A percentile compares a stretch with the other conserved stretches of the same genome.
Evolutionary conservation across 2,797 vertebrate genomes (phyloP).

Genomic region (Chelon auratus): DNA sequence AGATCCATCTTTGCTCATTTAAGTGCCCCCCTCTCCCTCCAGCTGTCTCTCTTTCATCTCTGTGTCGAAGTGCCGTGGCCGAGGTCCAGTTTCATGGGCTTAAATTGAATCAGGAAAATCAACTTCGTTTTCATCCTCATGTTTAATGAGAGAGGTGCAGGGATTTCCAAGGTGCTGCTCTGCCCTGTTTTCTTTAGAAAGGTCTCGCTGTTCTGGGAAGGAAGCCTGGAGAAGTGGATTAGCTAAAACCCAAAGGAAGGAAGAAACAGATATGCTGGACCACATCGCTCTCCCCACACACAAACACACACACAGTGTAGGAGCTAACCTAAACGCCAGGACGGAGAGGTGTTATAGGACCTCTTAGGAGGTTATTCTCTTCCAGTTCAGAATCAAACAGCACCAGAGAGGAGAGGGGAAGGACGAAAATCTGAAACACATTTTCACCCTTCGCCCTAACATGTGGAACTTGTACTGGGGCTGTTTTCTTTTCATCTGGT

Average conservation of each 20-base stretch:
- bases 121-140: constrained; percentile 76
- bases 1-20: constrained; percentile 43
- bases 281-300: constrained; percentile 50
- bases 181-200: constrained; percentile 84
- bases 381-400: constrained; percentile 71
- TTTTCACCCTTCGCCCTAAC: constrained; percentile 74
- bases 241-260: constrained; percentile 80
- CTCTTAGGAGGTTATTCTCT: constrained; percentile 71
- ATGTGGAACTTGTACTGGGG: constrained; percentile 75
- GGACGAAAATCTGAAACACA: constrained; percentile 78
- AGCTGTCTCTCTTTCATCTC: constrained; percentile 51
- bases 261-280: constrained; percentile 77
- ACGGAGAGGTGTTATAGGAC: constrained; percentile 71
- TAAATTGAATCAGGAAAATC: constrained; percentile 86
- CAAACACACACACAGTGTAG: constrained; percentile 27
- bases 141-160: constrained; percentile 77
- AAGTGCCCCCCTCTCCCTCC: constrained; percentile 15
- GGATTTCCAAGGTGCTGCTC: constrained; percentile 80
- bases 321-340: constrained; percentile 56
- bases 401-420: constrained; percentile 53
- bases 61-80: constrained; percentile 38
- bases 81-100: constrained; percentile 78
- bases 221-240: constrained; percentile 82
- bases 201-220: constrained; percentile 80
- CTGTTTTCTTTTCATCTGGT: constrained; percentile 83